phyloP scores from a whole-genome alignment of 2,113 vertebrate species.

The Pteronura brasiliensis region DNA sequence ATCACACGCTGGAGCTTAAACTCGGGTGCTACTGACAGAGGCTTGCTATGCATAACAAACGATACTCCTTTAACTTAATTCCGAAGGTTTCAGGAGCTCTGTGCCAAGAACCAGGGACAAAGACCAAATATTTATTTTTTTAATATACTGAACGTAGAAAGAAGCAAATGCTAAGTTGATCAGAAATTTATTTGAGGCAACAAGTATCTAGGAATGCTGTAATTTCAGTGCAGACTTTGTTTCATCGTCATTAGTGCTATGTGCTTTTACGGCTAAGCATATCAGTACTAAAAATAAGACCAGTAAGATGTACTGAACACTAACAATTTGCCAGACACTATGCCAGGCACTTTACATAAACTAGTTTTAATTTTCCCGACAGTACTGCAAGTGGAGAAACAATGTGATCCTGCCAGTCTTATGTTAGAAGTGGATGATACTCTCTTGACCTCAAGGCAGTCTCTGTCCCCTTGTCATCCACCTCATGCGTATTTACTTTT shows the following conservation, averaged over 20 bases:
- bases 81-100: not conserved
- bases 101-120: not conserved
- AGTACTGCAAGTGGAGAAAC: not conserved
- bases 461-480: not conserved
- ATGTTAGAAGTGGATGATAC: not conserved
- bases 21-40: not conserved
- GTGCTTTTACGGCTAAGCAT: not conserved
- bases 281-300: not conserved
- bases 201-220: not conserved
- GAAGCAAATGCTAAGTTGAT: not conserved
- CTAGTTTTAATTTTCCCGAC: not conserved
- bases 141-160: not conserved
- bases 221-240: not conserved
- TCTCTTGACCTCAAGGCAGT: not conserved
- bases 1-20: not conserved
- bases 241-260: not conserved
- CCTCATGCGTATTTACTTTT: not conserved
- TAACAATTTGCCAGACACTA: not conserved
- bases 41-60: not conserved
- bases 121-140: not conserved
- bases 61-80: not conserved
- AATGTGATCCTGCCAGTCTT: not conserved
- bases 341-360: not conserved
- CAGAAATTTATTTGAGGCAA: not conserved
- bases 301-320: not conserved